Conservation (phyloP, 2,797 vertebrate genomes). For the Ctenopoma multispine region DNA sequence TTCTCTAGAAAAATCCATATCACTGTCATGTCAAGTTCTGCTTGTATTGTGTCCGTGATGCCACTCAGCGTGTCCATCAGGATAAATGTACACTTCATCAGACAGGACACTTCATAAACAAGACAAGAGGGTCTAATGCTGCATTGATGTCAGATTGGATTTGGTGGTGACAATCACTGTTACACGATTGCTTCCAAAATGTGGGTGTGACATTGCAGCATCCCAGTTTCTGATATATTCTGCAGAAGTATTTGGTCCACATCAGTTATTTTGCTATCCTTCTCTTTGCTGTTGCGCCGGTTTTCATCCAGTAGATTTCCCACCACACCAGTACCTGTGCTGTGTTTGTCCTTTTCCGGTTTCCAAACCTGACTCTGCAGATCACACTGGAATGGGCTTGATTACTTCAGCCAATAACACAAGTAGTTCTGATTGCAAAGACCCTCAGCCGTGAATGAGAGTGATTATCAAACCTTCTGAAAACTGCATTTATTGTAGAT, state of each 20-base stretch:
- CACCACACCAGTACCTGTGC: conserved; percentile 1
- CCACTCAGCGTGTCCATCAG: conserved; percentile 8
- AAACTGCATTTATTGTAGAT: conserved; percentile 10
- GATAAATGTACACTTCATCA: conserved; percentile 43
- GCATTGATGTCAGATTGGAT: conserved; percentile 22
- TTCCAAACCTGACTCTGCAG: conserved; percentile 10
- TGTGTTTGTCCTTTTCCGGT: not conserved
- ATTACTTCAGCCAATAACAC: conserved; percentile 52
- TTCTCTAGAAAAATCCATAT: not conserved
- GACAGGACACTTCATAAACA: conserved; percentile 21
- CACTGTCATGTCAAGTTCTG: conserved; percentile 10
- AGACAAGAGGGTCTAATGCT: conserved; percentile 8
- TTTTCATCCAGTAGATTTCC: not conserved
- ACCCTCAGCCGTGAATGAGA: conserved; percentile 33
- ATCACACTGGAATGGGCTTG: conserved; percentile 32
- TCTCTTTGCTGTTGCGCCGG: not conserved
- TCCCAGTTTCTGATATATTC: not conserved
- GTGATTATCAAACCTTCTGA: conserved; percentile 33
- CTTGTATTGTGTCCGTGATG: not conserved
- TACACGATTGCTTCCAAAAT: not conserved
- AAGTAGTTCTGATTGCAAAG: conserved; percentile 57
- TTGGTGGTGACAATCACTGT: not conserved
- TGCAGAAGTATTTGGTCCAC: not conserved
- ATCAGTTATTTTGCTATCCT: not conserved
- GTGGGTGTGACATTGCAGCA: not conserved